Evolutionary conservation across 2,113 vertebrate genomes (phyloP).

Genomic region (Callaeas wilsoni): DNA sequence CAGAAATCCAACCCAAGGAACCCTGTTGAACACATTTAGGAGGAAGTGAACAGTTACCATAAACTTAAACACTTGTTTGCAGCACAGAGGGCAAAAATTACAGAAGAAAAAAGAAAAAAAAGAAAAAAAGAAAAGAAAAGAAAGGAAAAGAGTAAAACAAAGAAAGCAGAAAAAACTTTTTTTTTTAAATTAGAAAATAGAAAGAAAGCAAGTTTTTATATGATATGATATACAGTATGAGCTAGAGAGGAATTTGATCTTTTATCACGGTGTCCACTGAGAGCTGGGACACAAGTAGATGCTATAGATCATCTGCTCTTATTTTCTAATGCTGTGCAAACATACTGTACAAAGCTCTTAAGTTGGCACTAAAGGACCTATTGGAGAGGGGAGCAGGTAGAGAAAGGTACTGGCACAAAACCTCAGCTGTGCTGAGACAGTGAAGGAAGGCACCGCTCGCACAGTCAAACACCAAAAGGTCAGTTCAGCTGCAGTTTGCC

Average conservation of each 20-base stretch:
- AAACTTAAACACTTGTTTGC: not conserved
- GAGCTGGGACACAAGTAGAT: not conserved
- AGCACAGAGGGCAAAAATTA: not conserved
- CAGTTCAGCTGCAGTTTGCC: not conserved
- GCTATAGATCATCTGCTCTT: not conserved
- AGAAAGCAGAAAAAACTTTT: not conserved
- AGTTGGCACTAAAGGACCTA: not conserved
- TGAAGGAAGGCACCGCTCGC: not conserved
- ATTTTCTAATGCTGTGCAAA: not conserved
- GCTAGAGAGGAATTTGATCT: not conserved
- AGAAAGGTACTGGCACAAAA: not conserved
- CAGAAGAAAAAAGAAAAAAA: too few species aligned
- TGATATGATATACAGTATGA: not conserved
- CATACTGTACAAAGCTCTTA: not conserved
- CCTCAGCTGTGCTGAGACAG: not conserved
- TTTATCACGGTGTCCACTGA: not conserved
- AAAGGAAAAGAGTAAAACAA: fast-evolving
- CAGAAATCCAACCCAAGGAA: not conserved
- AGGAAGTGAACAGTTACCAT: not conserved
- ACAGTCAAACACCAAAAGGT: not conserved
- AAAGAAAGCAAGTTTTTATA: not conserved
- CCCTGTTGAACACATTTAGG: not conserved
- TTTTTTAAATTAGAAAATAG: not conserved
- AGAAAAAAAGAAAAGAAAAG: too few species aligned
- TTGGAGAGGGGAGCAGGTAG: not conserved